Conservation (phyloP, 2,888 invertebrate genomes). For the Conus canariensis region DNA sequence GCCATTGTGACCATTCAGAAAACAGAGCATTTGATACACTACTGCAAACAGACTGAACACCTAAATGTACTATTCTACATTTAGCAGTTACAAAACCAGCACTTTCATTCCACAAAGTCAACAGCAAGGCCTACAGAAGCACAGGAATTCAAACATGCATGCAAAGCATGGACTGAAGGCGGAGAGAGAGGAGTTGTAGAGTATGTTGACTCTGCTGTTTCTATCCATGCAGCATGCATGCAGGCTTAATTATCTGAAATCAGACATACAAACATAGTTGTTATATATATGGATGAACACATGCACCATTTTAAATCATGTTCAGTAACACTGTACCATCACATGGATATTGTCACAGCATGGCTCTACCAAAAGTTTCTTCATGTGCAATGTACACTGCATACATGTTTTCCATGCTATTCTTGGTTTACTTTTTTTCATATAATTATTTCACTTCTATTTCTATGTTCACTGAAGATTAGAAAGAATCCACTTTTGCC, state of each 20-base stretch:
- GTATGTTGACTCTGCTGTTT: not conserved
- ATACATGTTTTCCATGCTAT: not conserved
- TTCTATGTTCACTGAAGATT: no score
- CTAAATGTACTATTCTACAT: not conserved
- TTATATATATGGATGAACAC: not conserved
- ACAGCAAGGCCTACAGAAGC: not conserved
- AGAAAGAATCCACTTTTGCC: no score
- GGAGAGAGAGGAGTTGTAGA: not conserved
- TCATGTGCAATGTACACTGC: not conserved
- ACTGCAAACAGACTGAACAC: no score
- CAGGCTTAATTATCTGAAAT: not conserved
- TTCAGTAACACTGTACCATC: no score
- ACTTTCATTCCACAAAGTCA: not conserved
- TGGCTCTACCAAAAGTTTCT: no score
- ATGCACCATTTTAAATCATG: not conserved
- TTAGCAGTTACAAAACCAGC: not conserved
- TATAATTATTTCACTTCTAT: not conserved
- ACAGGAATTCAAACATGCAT: not conserved
- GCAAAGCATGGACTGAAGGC: not conserved
- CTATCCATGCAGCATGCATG: slow-evolving; percentile 14
- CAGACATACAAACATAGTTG: slow-evolving; percentile 11
- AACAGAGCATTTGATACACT: no score
- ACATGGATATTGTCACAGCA: no score
- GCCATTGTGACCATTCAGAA: no score
- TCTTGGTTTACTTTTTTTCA: not conserved